Base-by-base conservation (phyloP, 2,888 invertebrate genomes). In the Macaria liturata region DNA sequence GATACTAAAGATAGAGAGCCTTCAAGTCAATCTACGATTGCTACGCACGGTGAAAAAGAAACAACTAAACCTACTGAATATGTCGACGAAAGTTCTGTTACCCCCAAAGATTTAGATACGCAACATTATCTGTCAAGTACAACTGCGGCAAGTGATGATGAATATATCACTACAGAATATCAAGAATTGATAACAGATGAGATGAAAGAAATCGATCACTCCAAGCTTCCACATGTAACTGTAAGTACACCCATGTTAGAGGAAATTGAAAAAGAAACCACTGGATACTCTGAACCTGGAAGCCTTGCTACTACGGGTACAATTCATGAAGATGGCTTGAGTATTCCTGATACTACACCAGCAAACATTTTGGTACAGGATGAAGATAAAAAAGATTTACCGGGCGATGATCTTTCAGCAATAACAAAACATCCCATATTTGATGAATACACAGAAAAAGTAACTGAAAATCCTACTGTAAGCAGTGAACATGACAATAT, bases 201-300 rank as follows among this genome's bases (percentile, higher is more conserved):
- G 44, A 45, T 34, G 34, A 61, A 64, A 7, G 55, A 46, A 32
- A 54, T 57, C 20, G 58, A 48, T 7, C 56, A 55, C 4, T 45
- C 55, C 42, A 53, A 62, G 31, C 47, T 54, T 30, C 61, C 55
- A 57, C 56, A 64, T 46, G 49, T 57, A 32, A 59, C 64, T 9
- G 52, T 67, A 49, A 69, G 65, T 49, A 70, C 70, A 20, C 68
- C 68, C 31, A 63, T 67, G 57, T 46, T 71, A 46, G 70, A 71
- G 62, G 71, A 71, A 64, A 67, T 71, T 49, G 71, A 71, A 61
- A 63, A 67, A 62, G 68, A 67, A 45, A 65, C 67, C 8, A 63
- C 67, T 32, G 57, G 59, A 51, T 50, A 44, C 31, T 54, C 32
- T 30, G 65, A 60, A 44, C 48, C 61, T 47, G 60, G 59, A 31